Evolutionary conservation across 2,888 invertebrate species (phyloP).

Genomic region (Zaprionus obscuricornis): DNA sequence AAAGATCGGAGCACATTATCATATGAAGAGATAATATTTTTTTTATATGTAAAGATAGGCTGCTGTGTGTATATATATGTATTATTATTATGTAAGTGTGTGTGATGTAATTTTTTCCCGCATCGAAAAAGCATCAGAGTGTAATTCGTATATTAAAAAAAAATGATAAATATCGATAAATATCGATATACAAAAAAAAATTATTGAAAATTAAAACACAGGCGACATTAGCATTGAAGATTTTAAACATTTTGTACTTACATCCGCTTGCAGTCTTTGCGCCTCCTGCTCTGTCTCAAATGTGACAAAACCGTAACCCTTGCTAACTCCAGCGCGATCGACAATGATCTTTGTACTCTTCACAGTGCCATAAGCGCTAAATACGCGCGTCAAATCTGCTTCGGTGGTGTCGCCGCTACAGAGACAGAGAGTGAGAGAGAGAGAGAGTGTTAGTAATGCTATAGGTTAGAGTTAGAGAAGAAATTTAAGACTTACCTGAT

Average conservation of each 20-base stretch:
- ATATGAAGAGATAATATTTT: too few relatives aligned
- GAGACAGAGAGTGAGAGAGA: constrained; percentile 6
- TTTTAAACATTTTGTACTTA: constrained; percentile 78
- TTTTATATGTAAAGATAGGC: constrained; percentile 1
- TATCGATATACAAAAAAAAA: constrained; percentile 22
- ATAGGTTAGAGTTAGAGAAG: too few relatives aligned
- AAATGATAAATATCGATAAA: too few relatives aligned
- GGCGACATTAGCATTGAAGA: constrained; percentile 28
- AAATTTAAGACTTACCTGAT: constrained; percentile 86
- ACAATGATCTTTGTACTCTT: constrained; percentile 97
- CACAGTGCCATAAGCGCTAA: constrained; percentile 94
- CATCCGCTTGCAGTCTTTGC: constrained; percentile 88
- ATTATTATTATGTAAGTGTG: constrained; percentile 14
- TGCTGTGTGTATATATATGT: constrained; percentile 26
- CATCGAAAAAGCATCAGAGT: too few relatives aligned
- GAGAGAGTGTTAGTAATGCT: too few relatives aligned
- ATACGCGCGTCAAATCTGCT: constrained; percentile 94
- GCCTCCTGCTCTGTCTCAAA: constrained; percentile 95
- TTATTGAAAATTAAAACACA: constrained; percentile 40
- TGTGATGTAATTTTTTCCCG: too few relatives aligned
- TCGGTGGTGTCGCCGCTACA: constrained; percentile 92
- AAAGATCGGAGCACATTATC: constrained; percentile 76
- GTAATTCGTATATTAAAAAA: too few relatives aligned
- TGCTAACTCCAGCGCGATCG: constrained; percentile 96
- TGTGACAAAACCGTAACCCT: constrained; percentile 90